Base-by-base conservation (phyloP, 2,797 vertebrate genomes). In the Knipowitschia caucasica region DNA sequence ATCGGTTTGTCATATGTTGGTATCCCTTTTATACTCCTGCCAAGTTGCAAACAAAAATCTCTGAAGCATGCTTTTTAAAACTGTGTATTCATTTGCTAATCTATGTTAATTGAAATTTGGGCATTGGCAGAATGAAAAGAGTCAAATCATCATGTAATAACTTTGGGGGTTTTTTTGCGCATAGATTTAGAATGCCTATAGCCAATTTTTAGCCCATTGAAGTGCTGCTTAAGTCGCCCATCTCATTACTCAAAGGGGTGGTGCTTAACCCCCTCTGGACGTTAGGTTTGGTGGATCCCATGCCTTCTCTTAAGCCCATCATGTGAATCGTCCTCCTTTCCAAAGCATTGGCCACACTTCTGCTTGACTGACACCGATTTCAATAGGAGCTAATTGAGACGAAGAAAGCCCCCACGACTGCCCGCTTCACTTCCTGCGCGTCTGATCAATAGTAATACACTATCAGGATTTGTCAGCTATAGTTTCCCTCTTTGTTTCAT, bases 381-480 rank as follows among this genome's bases (percentile, higher is more conserved):
- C 73, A 64, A 82, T 75, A 27, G 3, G 62, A 56, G 30, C 59
- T 81, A 84, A 86, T 84, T 78, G 81, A 83, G 82, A 73, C 44
- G 64, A 63, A 71, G 70, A 71, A 67, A 75, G 72, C 75, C 65
- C 34, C 56, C 24, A 34, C 30, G 63, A 38, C 62, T 73, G 62
- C 50, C 74, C 55, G 51, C 75, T 65, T 62, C 64, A 50, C 57
- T 67, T 56, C 24, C 61, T 53, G 64, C 39, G 71, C 72, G 56
- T 71, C 71, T 82, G 83, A 88, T 88, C 85, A 81, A 85, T 87
- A 84, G 71, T 65, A 71, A 70, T 65, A 62, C 56, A 52, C 71
- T 66, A 80, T 85, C 67, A 63, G 71, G 61, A 54, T 77, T 69
- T 80, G 75, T 85, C 80, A 83, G 78, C 62, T 49, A 30, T 59